These are phyloP conservation scores for Arizona elegans DNA, from an alignment of 2,113 vertebrate species.

Conservation along the genomic window DNA sequence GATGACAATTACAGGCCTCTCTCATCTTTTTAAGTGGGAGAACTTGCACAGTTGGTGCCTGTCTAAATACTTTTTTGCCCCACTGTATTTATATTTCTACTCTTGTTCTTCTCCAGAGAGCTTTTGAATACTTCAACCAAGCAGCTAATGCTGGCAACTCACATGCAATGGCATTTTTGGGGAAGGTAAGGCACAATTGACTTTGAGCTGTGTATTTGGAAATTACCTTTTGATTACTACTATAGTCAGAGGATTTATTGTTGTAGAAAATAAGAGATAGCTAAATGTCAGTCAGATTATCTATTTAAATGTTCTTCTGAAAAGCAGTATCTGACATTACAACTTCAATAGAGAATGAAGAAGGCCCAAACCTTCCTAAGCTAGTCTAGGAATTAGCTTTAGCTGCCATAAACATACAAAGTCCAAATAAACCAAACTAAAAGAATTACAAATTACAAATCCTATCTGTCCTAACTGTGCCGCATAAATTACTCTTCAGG, in stretches of 20 bases:
- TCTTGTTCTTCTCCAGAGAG: slow-evolving; percentile 74
- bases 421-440: background rate
- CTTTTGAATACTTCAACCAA: slow-evolving; percentile 97
- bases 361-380: background rate
- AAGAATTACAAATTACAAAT: background rate
- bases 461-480: background rate
- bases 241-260: background rate
- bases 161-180: slow-evolving; percentile 96
- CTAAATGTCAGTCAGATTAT: background rate
- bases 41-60: too few species aligned
- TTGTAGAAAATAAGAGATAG: background rate
- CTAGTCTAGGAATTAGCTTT: background rate
- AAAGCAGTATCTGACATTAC: background rate
- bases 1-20: too few species aligned
- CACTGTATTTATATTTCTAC: slow-evolving; percentile 2
- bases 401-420: background rate
- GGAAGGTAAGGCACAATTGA: slow-evolving; percentile 77
- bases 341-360: background rate
- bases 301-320: background rate
- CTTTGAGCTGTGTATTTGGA: background rate
- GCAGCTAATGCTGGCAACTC: slow-evolving; percentile 96
- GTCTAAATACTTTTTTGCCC: too few species aligned
- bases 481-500: background rate
- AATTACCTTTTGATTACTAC: background rate
- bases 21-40: too few species aligned